Base-by-base conservation (phyloP, 2,888 invertebrate species). In the Drosophila mettleri region DNA sequence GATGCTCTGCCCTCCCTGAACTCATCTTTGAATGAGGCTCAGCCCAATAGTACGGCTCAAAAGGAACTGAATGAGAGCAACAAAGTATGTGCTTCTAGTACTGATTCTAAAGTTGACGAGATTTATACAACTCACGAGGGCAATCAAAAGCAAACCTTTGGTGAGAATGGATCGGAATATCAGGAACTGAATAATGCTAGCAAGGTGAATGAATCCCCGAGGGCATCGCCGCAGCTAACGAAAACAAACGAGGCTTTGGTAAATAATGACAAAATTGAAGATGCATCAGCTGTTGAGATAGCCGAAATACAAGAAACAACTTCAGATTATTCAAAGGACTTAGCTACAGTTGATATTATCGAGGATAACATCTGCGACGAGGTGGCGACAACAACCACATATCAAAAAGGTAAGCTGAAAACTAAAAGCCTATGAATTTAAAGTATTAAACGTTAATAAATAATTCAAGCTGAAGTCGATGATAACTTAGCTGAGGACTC, bases 281-380 rank as follows among this genome's bases (percentile, higher is more conserved):
- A 31, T 20, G 22, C 27, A 7, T 6, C n/a, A 18, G 6, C 2
- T 22, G 3, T 18, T 22, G 18, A 46, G 4, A 43, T 12, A 20
- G 20, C 18, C 31, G 16, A 36, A n/a, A 3, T 29, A 5, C 12
- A 39, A n/a, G 31, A 55, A 52, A 24, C 31, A 3, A 16, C 7
- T 0, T 7, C 20, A 12, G 41, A 64, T 16, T 36, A 53, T 9
- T 3, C 41, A 14, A 33, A 43, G 14, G 20, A 53, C n/a, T 7
- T n/a, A 4, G 31, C 51, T 48, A 10, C 39, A 16, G 27, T 34
- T 1, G 36, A 36, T 16, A 20, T 79, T 49, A 65, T 80, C 49
- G 87, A 78, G 9, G 77, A 85, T 20, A 69, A 39, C 55, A 72
- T 80, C 31, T 80, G 86, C 31, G 87, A 83, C 14, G 73, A 67